Evolutionary conservation across 2,113 vertebrate genomes (phyloP).

Genomic region (Sylvia atricapilla): DNA sequence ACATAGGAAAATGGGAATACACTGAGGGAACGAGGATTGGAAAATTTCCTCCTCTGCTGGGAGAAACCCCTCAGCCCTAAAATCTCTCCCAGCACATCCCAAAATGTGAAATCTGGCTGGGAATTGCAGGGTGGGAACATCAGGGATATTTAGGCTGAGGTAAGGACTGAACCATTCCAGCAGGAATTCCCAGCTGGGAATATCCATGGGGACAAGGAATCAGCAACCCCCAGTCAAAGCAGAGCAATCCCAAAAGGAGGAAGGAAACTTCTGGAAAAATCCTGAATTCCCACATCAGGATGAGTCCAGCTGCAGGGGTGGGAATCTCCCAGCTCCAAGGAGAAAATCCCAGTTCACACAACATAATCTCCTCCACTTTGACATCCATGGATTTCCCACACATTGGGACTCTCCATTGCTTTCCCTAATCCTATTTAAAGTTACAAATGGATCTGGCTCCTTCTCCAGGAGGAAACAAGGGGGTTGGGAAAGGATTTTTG

Average conservation of each 20-base stretch:
- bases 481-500: too few species aligned
- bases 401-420: fast-evolving
- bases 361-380: background rate
- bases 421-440: fast-evolving
- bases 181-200: background rate
- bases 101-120: fast-evolving
- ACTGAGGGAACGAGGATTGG: background rate
- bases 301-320: fast-evolving
- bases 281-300: background rate
- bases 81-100: background rate
- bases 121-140: background rate
- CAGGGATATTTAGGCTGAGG: background rate
- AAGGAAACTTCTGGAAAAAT: background rate
- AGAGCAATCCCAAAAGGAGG: background rate
- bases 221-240: fast-evolving
- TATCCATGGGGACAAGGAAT: background rate
- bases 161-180: background rate
- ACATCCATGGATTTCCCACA: background rate
- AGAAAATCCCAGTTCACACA: background rate
- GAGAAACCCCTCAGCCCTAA: background rate
- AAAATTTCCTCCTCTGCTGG: background rate
- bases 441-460: fast-evolving
- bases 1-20: background rate
- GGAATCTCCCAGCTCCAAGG: background rate
- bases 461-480: background rate